A percentile compares a stretch with the other conserved stretches of the same genome.
Evolutionary conservation across 2,888 invertebrate species (phyloP).

Genomic region (Nysson spinosus): DNA sequence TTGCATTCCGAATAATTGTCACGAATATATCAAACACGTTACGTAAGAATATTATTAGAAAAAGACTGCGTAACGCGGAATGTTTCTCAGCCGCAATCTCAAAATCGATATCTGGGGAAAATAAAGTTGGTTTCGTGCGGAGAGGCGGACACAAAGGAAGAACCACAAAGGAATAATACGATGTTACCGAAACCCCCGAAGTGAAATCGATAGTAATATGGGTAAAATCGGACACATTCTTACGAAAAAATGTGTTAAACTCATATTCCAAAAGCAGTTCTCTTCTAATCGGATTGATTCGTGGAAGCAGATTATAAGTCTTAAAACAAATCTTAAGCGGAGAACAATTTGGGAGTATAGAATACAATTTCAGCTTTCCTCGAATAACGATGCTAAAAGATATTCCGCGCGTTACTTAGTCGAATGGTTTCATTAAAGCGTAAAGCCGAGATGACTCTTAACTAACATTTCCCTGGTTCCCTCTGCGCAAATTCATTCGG

Average conservation of each 20-base stretch:
- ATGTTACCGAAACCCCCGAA: conserved; percentile 29
- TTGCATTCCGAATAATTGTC: too few relatives aligned
- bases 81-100: not conserved
- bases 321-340: too few relatives aligned
- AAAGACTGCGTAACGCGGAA: not conserved
- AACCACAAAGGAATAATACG: conserved; percentile 16
- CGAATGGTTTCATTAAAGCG: conserved; percentile 31
- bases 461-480: conserved; percentile 13
- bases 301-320: too few relatives aligned
- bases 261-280: too few relatives aligned
- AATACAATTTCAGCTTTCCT: too few relatives aligned
- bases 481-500: not conserved
- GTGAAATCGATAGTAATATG: conserved; percentile 14
- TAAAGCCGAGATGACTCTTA: conserved; percentile 6
- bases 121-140: conserved; percentile 5
- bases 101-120: conserved; percentile 21
- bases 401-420: conserved; percentile 8
- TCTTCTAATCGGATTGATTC: too few relatives aligned
- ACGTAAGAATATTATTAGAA: not conserved
- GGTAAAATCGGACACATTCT: not conserved
- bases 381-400: not conserved
- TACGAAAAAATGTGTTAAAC: not conserved
- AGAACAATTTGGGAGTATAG: too few relatives aligned
- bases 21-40: not conserved
- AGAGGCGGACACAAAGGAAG: too few relatives aligned